Evolutionary conservation across 2,797 vertebrate species (phyloP), one percentile per base, ranked within the genome.

Genomic region (Gambelia wislizenii): DNA sequence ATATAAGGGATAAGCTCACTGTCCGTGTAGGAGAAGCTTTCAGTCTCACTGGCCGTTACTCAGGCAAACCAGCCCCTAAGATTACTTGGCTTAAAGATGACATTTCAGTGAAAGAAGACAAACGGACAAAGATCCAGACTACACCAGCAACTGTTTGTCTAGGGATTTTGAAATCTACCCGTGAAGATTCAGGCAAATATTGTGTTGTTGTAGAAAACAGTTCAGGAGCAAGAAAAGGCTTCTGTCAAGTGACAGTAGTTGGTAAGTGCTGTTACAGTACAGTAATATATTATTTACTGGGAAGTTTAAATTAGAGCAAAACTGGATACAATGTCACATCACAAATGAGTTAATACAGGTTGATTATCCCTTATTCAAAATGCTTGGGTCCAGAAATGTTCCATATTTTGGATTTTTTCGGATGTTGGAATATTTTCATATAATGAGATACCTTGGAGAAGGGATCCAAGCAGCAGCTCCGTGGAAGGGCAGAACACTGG

Each of bases 1-100:
- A 99, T 96, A 99, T 99, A 97, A 98, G 99, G 92, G 99, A 99
- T 92, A 99, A 98, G 92, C 97, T 99, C 83, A 97, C 98, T 76
- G 94, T 99, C 92, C 98, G 98, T 67, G 98, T 99, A 92, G 98
- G 98, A 30, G 99, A 99, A 97, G 98, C 98, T 93, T 98, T 98
- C 96, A 97, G 98, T 90, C 97, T 99, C 87, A 98, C 97, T 90
- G 99, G 99, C 27, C 98, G 96, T 85, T 99, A 99, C 91, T 98
- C 98, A 6, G 99, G 99, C 91, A 99, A 99, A 93, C 99, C 99
- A 69, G 94, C 98, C 27, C 99, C 99, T 1, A 99, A 99, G 89
- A 96, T 99, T 87, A 95, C 95, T 67, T 99, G 99, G 99, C 97
- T 98, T 92, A 97, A 97, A 94, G 98, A 99, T 64, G 98, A 99